These are phyloP conservation scores for Glaucomys volans DNA, from an alignment of 2,113 vertebrate species.

Conservation along the genomic window DNA sequence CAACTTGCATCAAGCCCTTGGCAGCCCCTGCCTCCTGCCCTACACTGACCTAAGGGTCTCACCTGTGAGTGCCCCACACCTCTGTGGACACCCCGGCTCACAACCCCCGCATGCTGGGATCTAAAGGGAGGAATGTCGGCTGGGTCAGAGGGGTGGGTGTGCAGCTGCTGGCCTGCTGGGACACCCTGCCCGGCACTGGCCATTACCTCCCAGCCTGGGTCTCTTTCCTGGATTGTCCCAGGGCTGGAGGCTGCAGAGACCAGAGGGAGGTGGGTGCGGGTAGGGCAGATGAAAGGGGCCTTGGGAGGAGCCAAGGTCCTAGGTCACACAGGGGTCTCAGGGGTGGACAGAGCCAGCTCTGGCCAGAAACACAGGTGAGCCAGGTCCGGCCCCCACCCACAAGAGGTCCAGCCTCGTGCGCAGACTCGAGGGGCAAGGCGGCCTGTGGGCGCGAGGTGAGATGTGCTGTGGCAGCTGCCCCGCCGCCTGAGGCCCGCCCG, in stretches of 20 bases:
- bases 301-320: not conserved
- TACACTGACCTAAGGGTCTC: not conserved
- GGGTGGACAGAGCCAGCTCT: not conserved
- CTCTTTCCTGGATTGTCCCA: not conserved
- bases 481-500: slow-evolving; percentile 88
- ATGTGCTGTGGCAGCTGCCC: slow-evolving; percentile 89
- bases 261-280: not conserved
- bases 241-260: not conserved
- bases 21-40: not conserved
- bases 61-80: not conserved
- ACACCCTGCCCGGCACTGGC: not conserved
- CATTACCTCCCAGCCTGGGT: not conserved
- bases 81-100: not conserved
- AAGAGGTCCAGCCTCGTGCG: not conserved
- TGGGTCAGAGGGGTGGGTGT: not conserved
- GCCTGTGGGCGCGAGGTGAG: slow-evolving; percentile 74
- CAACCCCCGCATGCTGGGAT: not conserved
- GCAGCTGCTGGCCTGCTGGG: not conserved
- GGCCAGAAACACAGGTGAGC: too few relatives aligned
- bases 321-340: not conserved
- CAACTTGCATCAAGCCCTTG: not conserved
- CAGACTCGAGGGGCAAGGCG: not conserved
- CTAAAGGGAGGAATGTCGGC: not conserved
- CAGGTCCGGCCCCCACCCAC: not conserved
- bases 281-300: not conserved